Evolutionary conservation across 2,888 invertebrate genomes (phyloP).

Genomic region (Conistra vaccinii): DNA sequence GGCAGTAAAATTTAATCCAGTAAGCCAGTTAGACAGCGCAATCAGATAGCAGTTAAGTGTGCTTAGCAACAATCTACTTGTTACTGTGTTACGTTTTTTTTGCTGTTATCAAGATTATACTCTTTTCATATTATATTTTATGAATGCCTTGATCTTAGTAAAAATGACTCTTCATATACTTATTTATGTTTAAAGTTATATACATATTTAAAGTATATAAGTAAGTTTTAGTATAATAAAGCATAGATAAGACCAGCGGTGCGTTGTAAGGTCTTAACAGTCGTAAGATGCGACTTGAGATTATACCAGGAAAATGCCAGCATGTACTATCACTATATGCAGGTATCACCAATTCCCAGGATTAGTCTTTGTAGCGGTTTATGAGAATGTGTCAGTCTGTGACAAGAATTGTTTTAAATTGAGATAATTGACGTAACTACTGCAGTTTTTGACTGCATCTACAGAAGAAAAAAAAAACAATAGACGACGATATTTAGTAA

Average conservation of each 20-base stretch:
- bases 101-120: constrained; percentile 48
- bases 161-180: constrained; percentile 20
- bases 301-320: constrained; percentile 54
- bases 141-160: constrained; percentile 27
- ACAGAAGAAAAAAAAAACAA: no score
- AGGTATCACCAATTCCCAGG: constrained; percentile 23
- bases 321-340: constrained; percentile 10
- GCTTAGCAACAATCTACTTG: constrained; percentile 59
- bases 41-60: constrained; percentile 48
- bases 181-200: constrained; percentile 29
- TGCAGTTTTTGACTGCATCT: neutral
- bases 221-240: constrained; percentile 27
- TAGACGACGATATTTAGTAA: no score
- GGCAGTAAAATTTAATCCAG: constrained; percentile 51
- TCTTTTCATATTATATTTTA: constrained; percentile 42
- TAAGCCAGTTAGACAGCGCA: constrained; percentile 46
- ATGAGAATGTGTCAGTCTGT: constrained; percentile 12
- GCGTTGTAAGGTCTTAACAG: constrained; percentile 31
- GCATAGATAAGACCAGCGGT: constrained; percentile 44
- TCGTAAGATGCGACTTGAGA: constrained; percentile 49
- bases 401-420: neutral
- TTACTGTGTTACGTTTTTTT: constrained; percentile 64
- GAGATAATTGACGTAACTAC: neutral
- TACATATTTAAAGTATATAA: constrained; percentile 8
- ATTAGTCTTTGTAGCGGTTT: constrained; percentile 11